These are phyloP conservation scores for Trachythela sp. DNA, from an alignment of 64 coral and sea anemone species.

Conservation along the genomic window DNA sequence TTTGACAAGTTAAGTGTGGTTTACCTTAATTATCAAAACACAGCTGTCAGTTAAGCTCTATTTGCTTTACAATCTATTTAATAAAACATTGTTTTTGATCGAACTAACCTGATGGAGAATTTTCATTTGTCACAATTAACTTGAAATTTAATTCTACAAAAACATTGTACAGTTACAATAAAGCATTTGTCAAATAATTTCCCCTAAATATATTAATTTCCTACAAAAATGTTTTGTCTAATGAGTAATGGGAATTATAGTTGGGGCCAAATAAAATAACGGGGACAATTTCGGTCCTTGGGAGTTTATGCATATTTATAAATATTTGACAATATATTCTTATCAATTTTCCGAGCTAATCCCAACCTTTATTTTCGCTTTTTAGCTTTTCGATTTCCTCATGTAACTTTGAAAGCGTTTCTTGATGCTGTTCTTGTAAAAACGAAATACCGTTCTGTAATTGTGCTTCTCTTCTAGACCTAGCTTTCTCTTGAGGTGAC, in stretches of 20 bases:
- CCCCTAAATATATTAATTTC: background rate
- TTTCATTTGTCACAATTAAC: constrained; percentile 7
- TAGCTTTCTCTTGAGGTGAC: background rate
- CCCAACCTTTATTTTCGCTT: constrained; percentile 1
- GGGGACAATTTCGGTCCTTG: background rate
- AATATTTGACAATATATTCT: too few relatives aligned
- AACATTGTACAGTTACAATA: background rate
- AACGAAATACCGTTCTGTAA: background rate
- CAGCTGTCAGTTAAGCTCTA: background rate
- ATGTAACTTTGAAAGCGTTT: background rate
- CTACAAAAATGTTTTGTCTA: background rate
- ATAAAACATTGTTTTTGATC: background rate
- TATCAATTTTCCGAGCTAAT: too few relatives aligned
- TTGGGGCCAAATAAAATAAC: background rate
- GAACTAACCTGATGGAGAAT: background rate
- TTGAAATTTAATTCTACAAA: constrained; percentile 18
- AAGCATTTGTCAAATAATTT: background rate
- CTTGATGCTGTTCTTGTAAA: constrained; percentile 18
- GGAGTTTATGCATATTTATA: too few relatives aligned
- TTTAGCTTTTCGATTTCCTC: constrained; percentile 3
- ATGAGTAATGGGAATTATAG: too few relatives aligned
- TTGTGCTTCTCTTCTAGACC: background rate
- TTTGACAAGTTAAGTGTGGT: too few relatives aligned
- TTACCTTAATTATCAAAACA: too few relatives aligned
- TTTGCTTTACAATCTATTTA: background rate